phyloP scores from a whole-genome alignment of 2,797 vertebrate species.

The Sebastes hubbsi region DNA sequence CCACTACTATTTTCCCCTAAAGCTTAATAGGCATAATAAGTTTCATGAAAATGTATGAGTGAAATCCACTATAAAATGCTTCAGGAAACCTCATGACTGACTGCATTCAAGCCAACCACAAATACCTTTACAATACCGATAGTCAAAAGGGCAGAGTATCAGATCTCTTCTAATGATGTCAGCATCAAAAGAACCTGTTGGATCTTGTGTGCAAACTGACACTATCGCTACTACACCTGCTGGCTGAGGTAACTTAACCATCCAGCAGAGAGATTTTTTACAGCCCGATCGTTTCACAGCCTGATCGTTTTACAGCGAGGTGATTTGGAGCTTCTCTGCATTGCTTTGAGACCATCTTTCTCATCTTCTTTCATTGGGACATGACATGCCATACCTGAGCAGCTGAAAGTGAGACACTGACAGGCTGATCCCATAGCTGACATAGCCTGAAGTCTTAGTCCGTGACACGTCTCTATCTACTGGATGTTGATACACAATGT shows the following conservation, averaged over 20 bases:
- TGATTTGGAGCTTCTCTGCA: slow-evolving; percentile 28
- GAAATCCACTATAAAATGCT: neutral
- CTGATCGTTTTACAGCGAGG: slow-evolving; percentile 40
- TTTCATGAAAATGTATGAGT: neutral
- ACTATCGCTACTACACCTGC: slow-evolving; percentile 27
- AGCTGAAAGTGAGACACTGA: slow-evolving; percentile 36
- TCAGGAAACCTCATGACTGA: neutral
- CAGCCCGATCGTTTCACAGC: slow-evolving; percentile 30
- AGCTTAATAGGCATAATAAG: neutral
- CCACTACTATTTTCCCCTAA: neutral
- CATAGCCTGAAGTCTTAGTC: slow-evolving; percentile 25
- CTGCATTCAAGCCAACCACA: neutral
- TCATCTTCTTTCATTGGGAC: neutral
- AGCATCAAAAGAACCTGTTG: neutral
- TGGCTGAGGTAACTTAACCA: slow-evolving; percentile 28
- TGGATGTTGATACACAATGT: neutral
- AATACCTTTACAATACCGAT: neutral
- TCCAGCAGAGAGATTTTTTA: slow-evolving; percentile 5
- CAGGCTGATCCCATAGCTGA: slow-evolving; percentile 22
- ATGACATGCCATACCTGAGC: slow-evolving; percentile 13
- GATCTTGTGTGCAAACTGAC: neutral
- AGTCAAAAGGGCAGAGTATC: neutral
- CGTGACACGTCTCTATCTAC: slow-evolving; percentile 15
- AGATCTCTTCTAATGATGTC: slow-evolving; percentile 4
- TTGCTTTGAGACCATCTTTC: slow-evolving; percentile 24